A percentile compares a stretch with the other conserved stretches of the same genome.
These are phyloP conservation scores for Intellagama lesueurii DNA, from an alignment of 2,797 vertebrate species.

Conservation along the genomic window DNA sequence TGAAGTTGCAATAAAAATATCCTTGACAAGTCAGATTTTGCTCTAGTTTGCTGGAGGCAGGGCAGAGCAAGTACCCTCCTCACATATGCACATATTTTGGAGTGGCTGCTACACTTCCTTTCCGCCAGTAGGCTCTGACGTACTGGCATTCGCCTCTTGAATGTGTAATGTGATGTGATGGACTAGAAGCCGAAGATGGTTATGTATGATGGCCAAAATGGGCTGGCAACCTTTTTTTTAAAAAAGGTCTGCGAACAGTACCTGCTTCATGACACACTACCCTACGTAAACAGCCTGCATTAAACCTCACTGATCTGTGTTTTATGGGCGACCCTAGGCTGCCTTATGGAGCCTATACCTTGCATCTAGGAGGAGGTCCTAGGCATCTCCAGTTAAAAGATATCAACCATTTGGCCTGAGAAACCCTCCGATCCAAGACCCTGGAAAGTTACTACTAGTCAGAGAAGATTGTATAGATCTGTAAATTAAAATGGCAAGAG, in stretches of 20 bases:
- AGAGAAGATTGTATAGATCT: neutral
- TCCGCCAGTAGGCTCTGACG: neutral
- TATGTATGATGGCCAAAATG: neutral
- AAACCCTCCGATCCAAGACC: neutral
- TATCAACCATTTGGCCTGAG: neutral
- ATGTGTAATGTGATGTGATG: neutral
- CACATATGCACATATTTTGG: no score
- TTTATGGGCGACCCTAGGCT: neutral
- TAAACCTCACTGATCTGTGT: neutral
- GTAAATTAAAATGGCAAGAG: neutral
- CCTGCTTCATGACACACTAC: neutral
- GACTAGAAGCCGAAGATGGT: neutral
- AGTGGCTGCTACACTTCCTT: neutral
- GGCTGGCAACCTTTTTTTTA: neutral
- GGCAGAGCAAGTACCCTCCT: neutral
- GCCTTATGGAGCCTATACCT: neutral
- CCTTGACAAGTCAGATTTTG: conserved; percentile 32
- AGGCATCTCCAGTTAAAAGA: neutral
- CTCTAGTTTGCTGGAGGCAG: neutral
- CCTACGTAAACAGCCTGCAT: neutral
- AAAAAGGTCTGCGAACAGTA: neutral
- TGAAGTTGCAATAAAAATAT: conserved; percentile 77
- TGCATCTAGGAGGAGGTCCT: neutral
- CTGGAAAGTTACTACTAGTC: neutral
- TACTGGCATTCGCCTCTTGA: neutral